phyloP scores from a whole-genome alignment of 2,888 invertebrate genomes.

The Chymomyza fuscimana region DNA sequence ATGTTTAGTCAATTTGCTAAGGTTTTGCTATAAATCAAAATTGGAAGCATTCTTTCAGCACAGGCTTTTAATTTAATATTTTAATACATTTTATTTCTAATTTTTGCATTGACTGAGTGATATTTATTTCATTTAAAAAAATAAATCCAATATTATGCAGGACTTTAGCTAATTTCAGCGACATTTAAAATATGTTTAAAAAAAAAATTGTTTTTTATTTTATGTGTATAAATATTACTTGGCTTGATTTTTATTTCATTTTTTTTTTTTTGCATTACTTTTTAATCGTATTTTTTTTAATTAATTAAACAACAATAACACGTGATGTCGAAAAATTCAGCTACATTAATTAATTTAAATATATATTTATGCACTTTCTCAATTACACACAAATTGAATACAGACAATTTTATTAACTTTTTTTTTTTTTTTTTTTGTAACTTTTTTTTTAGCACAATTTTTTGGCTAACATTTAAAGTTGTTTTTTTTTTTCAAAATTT shows the following conservation, averaged over 20 bases:
- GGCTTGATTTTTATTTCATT: not conserved
- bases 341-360: slow-evolving; percentile 56
- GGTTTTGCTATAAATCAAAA: not conserved
- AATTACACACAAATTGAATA: not conserved
- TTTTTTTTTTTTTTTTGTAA: slow-evolving; percentile 25
- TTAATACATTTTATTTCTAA: not conserved
- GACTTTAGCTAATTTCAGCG: not conserved
- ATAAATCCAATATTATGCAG: not conserved
- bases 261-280: slow-evolving; percentile 35
- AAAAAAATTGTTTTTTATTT: slow-evolving; percentile 3
- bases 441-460: slow-evolving; percentile 35
- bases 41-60: slow-evolving; percentile 1
- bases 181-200: not conserved
- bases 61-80: not conserved
- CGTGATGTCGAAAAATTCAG: slow-evolving; percentile 62
- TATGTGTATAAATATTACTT: slow-evolving; percentile 29
- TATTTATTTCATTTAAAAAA: slow-evolving; percentile 6
- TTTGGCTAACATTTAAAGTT: slow-evolving; percentile 43
- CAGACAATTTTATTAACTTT: not conserved
- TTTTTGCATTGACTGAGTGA: not conserved
- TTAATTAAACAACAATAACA: slow-evolving; percentile 64
- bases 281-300: slow-evolving; percentile 39
- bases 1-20: too few species aligned
- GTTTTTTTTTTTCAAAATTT: slow-evolving; percentile 2
- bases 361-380: slow-evolving; percentile 45